Base-by-base conservation (phyloP, 2,888 invertebrate genomes). In the Schizaphis graminum region DNA sequence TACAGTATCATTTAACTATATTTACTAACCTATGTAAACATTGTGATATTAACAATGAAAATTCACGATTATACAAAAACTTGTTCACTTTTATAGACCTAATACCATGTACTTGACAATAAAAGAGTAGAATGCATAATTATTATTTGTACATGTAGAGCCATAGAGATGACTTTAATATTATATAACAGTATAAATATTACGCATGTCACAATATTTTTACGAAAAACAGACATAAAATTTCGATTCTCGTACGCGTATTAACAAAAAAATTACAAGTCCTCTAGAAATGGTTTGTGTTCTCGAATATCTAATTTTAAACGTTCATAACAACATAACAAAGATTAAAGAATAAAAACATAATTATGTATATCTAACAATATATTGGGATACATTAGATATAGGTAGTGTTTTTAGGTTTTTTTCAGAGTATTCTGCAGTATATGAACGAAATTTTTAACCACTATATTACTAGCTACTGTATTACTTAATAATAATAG, bases 1-100 rank as follows among this genome's bases (percentile, higher is more conserved):
- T 67, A 7, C 21, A 41, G 35, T 11, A 35, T 10, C 3, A 56
- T 88, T 88, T 53, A 53, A 28, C 28, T n/a, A 47, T n/a, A 28
- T 49, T 88, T 56, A 35, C 35, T 56, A 47, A 53, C 53, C 35
- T 10, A 41, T 44, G 53, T n/a, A 3, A 35, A n/a, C 35, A n/a
- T 53, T 28, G 86, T 49, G 11, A 41, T 41, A 88, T 88, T n/a
- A 88, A 35, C 53, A 13, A n/a, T 41, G 88, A 88, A 88, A 88
- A 88, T 88, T 88, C 88, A 56, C 41, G 88, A 88, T 88, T 56
- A 3, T 13, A 56, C 88, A 21, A 47, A 47, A 56, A 88, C 24
- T 24, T 35, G 35, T n/a, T 53, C 10, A 47, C 28, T 28, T 86
- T 87, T 26, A 53, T 35, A 56, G 88, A 26, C 56, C 11, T 87